Base-by-base conservation (phyloP, 2,797 vertebrate species). In the Falco concolor region DNA sequence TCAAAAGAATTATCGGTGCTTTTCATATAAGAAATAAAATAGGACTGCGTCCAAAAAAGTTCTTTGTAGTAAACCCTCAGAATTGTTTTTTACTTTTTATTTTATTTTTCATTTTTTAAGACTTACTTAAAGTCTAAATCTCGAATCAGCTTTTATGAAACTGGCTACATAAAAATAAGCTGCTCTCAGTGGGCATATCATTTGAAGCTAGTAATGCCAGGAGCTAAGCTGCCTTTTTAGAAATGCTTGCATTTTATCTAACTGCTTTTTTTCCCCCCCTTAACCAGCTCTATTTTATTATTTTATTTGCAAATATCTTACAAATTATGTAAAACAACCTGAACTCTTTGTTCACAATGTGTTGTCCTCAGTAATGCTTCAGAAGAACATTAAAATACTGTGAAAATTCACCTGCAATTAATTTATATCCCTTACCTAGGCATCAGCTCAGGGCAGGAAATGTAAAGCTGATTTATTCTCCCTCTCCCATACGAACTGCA, bases 201-300 rank as follows among this genome's bases (percentile, higher is more conserved):
- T 97, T 96, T 97, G 96, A 97, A 98, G 96, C 45, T 64, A 42
- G 70, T 85, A 93, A 92, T 89, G 87, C 82, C 89, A 90, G 89
- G 97, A 95, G 56, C 97, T 89, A 95, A 88, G 50, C 47, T 94
- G 91, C 65, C 73, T 95, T 97, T 97, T 91, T 40, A 97, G 77
- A 97, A 97, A 91, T 11, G 54, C 88, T 96, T 95, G 57, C 74
- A 94, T 97, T 97, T 97, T 90, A 96, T 84, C 93, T 96, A 96
- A 94, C 90, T 95, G 89, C 45, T 68, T 97, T 94, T 97, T 96
- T 76, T 44, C 16, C 38, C 15, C 38, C 15, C 76, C 88, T 91
- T 89, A 81, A 75, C 94, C 93, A 95, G 8, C n/a, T 88, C 36
- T 89, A 97, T 44, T 44, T 44, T 18, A 44, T 44, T 49, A 12